Conservation (phyloP, 2,797 vertebrate genomes). For the Peromyscus melanophrys region DNA sequence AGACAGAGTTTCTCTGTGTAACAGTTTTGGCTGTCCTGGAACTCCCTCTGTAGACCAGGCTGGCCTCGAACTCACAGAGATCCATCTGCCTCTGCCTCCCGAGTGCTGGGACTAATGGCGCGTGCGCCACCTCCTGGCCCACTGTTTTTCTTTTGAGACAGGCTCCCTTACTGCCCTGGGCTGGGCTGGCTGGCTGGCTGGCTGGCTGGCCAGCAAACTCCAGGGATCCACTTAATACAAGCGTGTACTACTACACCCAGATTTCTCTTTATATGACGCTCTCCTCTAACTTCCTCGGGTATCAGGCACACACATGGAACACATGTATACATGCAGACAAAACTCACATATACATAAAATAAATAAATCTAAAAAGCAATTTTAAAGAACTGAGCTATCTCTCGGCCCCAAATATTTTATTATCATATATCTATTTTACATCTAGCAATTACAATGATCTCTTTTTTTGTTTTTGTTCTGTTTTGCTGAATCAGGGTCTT, state of each 20-base stretch:
- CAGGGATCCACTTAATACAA: background rate
- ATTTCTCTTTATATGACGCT: background rate
- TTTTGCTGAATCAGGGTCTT: background rate
- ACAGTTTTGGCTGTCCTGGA: too few species aligned
- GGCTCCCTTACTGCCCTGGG: background rate
- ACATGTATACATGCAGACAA: background rate
- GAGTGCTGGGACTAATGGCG: too few species aligned
- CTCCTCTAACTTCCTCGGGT: background rate
- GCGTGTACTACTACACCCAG: too few species aligned
- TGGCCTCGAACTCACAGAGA: too few species aligned
- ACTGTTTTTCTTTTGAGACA: background rate
- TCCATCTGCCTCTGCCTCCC: too few species aligned
- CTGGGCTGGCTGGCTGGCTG: background rate
- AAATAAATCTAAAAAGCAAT: background rate
- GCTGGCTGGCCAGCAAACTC: background rate
- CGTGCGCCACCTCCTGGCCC: too few species aligned
- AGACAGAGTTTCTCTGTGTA: too few species aligned
- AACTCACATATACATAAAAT: background rate
- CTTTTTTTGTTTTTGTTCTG: background rate
- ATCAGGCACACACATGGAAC: background rate
- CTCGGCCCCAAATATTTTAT: background rate
- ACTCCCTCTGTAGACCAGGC: too few species aligned
- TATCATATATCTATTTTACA: slow-evolving; percentile 42
- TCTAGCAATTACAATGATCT: background rate
- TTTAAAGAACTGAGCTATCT: background rate